These are phyloP conservation scores for Onychomys arenicola DNA, from an alignment of 2,797 vertebrate species.

Conservation along the genomic window DNA sequence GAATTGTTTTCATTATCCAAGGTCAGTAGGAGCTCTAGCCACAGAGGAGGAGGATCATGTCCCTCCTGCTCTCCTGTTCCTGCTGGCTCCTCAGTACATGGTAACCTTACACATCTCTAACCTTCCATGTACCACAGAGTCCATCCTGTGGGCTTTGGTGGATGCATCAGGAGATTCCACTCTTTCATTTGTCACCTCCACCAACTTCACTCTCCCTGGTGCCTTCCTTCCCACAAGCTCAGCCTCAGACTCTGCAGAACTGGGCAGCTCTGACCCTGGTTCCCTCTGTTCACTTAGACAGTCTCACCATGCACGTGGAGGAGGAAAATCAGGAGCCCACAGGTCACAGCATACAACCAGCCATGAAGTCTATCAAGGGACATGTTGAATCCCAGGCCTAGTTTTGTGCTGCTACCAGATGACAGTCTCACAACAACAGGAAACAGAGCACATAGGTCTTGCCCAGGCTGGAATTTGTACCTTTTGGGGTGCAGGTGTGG, in stretches of 20 bases:
- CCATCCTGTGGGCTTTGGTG: accelerated
- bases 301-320: not conserved
- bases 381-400: not conserved
- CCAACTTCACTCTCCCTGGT: no score
- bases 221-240: not conserved
- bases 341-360: not conserved
- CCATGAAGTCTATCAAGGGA: no score
- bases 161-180: accelerated
- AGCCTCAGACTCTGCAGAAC: not conserved
- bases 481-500: no score
- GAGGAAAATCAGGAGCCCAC: not conserved
- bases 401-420: no score
- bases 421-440: not conserved
- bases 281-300: not conserved
- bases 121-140: not conserved
- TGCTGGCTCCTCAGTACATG: not conserved
- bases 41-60: not conserved
- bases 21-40: not conserved
- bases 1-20: not conserved
- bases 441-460: not conserved
- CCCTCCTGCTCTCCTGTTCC: no score
- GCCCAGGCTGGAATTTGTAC: not conserved
- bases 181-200: not conserved
- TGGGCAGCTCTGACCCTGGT: not conserved
- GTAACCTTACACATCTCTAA: not conserved